These are phyloP conservation scores for Xiphydria camelus DNA, from an alignment of 2,888 invertebrate species.

Conservation along the genomic window DNA sequence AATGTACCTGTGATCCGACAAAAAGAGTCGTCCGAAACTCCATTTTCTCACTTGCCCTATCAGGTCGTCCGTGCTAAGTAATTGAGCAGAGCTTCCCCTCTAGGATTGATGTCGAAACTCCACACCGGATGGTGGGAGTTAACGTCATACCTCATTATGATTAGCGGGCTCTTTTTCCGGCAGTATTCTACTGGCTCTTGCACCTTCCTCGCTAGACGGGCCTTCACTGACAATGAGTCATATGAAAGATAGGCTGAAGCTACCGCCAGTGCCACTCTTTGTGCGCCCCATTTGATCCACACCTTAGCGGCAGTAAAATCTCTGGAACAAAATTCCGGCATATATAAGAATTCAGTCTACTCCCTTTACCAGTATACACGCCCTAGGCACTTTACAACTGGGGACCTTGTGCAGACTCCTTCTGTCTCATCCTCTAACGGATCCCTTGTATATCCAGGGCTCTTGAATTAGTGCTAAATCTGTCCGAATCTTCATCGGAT, in stretches of 20 bases:
- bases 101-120: background rate
- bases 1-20: background rate
- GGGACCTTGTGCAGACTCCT: background rate
- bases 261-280: no score
- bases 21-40: constrained; percentile 8
- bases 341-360: background rate
- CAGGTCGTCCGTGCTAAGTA: background rate
- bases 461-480: no score
- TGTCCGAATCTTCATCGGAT: no score
- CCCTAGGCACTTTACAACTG: no score
- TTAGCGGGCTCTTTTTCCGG: background rate
- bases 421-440: background rate
- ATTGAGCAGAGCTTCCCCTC: no score
- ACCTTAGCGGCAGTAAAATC: background rate
- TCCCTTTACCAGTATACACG: no score
- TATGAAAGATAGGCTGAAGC: constrained; percentile 6
- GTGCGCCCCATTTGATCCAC: no score
- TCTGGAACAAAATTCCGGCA: background rate
- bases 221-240: constrained; percentile 1
- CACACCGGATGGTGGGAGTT: constrained; percentile 7
- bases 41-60: constrained; percentile 1
- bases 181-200: constrained; percentile 6
- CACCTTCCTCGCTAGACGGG: constrained; percentile 4
- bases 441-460: no score
- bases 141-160: constrained; percentile 7